Base-by-base conservation (phyloP, 2,888 invertebrate genomes). In the Spialia ferax region DNA sequence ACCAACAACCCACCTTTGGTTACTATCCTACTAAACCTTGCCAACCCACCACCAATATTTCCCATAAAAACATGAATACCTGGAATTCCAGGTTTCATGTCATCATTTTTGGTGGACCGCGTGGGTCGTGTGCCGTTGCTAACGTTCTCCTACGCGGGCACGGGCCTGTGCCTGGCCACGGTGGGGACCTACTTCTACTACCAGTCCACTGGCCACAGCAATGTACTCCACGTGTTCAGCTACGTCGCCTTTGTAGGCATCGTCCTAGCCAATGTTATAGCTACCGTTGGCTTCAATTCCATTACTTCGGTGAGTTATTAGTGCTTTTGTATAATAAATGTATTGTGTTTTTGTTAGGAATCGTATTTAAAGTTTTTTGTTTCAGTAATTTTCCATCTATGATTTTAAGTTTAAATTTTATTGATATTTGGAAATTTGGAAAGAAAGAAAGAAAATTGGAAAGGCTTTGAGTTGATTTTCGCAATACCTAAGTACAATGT, bases 71-170 rank as follows among this genome's bases (percentile, higher is more conserved):
- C n/a, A n/a, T n/a, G n/a, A n/a, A n/a, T n/a, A n/a, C n/a, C 29
- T 29, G 29, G 8, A 10, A 35, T 87, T 84, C 18, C 83, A 91
- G 91, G 88, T 73, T 73, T 91, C 64, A 76, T 85, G 73, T 84
- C 89, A 26, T 86, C 89, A 15, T 56, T 79, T 1, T 70, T 91
- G 18, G 86, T 84, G 18, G 91, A 90, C 71, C 79, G 79, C 56
- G 70, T 87, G 7, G 95, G 95, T 3, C 87, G 95, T 6, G 88
- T 91, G 2, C 89, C 93, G 0, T 76, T 95, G 0, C 80, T 95
- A 0, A 63, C 94, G 2, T 85, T 83, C 32, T 89, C 94, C 0
- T 85, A 85, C 64, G 63, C 89, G 0, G 86, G 90, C 2, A 84
- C 86, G 0, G 77, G 79, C 0, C 7, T 84, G 0, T 78, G 76